phyloP scores from a whole-genome alignment of 2,797 vertebrate species.

The Cheirogaleus major region DNA sequence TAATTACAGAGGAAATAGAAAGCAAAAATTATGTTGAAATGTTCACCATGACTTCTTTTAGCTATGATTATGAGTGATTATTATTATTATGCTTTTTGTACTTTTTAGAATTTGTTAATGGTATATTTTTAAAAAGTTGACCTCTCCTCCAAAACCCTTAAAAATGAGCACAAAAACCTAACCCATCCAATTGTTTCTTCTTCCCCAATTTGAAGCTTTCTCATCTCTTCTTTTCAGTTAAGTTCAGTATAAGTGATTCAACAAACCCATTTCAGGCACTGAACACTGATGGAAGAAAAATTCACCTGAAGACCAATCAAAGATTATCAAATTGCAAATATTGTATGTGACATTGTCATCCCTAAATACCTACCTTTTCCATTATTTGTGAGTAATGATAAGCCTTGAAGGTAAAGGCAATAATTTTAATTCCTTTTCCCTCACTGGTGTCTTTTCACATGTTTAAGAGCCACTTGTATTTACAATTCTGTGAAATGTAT shows the following conservation, averaged over 20 bases:
- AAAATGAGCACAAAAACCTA: not conserved
- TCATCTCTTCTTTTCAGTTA: not conserved
- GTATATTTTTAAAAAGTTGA: not conserved
- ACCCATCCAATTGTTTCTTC: not conserved
- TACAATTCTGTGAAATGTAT: not conserved
- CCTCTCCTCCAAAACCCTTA: not conserved
- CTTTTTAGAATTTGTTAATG: conserved; percentile 35
- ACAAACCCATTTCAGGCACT: not conserved
- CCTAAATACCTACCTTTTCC: not conserved
- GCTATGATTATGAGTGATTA: not conserved
- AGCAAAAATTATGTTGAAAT: not conserved
- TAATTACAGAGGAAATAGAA: not conserved
- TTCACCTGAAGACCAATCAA: not conserved
- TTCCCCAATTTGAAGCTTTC: not conserved
- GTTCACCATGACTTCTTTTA: not conserved
- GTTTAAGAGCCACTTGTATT: not conserved
- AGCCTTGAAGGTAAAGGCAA: not conserved
- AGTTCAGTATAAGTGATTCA: not conserved
- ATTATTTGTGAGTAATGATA: conserved; percentile 15
- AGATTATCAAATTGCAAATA: not conserved
- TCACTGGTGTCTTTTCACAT: not conserved
- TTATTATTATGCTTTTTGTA: not conserved
- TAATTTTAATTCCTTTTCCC: conserved; percentile 1
- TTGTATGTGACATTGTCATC: not conserved
- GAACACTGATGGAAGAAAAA: not conserved